A percentile compares a stretch with the other conserved stretches of the same genome.
Conservation (phyloP, 2,113 vertebrate species). For the Cichladusa arquata region DNA sequence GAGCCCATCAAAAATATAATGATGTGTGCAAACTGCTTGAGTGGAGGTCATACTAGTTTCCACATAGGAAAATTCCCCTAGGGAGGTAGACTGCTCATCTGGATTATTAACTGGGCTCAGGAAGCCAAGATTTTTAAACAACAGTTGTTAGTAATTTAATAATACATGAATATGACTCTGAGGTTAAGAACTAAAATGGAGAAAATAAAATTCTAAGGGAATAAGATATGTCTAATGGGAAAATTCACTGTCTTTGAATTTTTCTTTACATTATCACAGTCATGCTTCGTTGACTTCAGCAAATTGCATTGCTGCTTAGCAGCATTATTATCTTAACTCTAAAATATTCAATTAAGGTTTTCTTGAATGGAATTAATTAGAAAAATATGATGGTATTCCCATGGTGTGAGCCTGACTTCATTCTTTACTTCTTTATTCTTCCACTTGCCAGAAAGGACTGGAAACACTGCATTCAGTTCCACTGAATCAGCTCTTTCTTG, state of each 20-base stretch:
- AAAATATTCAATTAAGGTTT: constrained; percentile 21
- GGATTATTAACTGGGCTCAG: neutral
- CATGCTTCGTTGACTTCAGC: neutral
- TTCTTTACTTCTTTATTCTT: neutral
- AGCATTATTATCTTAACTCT: neutral
- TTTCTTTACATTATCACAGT: neutral
- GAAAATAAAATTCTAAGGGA: neutral
- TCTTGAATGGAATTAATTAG: neutral
- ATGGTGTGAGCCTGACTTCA: neutral
- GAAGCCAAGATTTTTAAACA: neutral
- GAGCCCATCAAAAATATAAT: neutral
- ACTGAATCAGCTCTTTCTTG: neutral
- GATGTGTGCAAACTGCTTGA: neutral
- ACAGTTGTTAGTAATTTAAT: neutral
- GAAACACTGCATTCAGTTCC: neutral
- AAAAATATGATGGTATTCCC: neutral
- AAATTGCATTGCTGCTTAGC: neutral
- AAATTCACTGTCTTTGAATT: neutral
- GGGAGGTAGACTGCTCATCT: neutral
- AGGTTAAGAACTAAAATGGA: neutral
- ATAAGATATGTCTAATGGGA: neutral
- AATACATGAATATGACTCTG: neutral
- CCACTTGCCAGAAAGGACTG: neutral
- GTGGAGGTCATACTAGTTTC: neutral
- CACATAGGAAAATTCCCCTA: neutral